Evolutionary conservation across 2,888 invertebrate genomes (phyloP).

Genomic region (Myopa tessellatipennis): DNA sequence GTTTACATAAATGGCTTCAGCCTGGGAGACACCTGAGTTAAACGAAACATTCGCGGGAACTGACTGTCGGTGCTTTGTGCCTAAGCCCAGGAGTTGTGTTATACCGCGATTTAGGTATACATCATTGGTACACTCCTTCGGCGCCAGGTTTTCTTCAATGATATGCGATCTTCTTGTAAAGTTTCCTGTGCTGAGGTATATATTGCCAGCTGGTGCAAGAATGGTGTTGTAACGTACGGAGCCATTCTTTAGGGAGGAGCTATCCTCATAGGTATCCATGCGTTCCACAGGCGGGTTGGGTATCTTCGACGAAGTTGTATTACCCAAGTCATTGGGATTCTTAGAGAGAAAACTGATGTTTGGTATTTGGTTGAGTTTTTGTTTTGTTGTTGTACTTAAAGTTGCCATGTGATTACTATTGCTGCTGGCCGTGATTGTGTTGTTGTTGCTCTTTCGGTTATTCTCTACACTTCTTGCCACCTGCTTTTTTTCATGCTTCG

Average conservation of each 20-base stretch:
- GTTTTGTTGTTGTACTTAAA: constrained; percentile 26
- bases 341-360: constrained; percentile 59
- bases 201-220: constrained; percentile 51
- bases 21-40: constrained; percentile 46
- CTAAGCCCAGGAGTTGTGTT: constrained; percentile 61
- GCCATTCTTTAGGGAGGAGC: constrained; percentile 50
- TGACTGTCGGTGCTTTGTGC: constrained; percentile 48
- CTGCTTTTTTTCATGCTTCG: constrained; percentile 62
- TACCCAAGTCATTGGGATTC: constrained; percentile 48
- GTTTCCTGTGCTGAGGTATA: constrained; percentile 50
- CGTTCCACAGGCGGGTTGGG: constrained; percentile 15
- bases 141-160: constrained; percentile 48
- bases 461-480: constrained; percentile 55
- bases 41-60: constrained; percentile 55
- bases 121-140: constrained; percentile 63
- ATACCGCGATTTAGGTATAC: constrained; percentile 65
- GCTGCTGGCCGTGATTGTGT: constrained; percentile 42
- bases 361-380: constrained; percentile 51
- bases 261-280: constrained; percentile 44
- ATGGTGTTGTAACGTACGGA: constrained; percentile 54
- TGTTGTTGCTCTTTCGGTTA: constrained; percentile 43
- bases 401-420: constrained; percentile 44
- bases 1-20: constrained; percentile 51
- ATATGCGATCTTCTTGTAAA: constrained; percentile 20
- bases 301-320: constrained; percentile 13